phyloP scores from a whole-genome alignment of 2,888 invertebrate genomes.

The Diarsia dahlii region DNA sequence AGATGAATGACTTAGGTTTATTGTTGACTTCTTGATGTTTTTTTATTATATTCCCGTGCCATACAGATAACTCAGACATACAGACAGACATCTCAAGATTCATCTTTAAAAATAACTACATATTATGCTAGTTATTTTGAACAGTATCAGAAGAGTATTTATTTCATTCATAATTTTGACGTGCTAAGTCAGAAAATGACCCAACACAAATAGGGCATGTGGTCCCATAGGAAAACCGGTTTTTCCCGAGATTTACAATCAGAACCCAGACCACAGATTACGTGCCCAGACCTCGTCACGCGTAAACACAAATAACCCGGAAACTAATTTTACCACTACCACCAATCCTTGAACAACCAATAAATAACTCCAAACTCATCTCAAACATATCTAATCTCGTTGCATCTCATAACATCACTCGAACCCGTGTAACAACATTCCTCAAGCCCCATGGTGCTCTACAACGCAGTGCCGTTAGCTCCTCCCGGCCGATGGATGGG shows the following conservation, averaged over 20 bases:
- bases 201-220: too few species aligned
- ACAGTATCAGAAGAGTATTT: background rate
- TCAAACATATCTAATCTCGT: conserved; percentile 33
- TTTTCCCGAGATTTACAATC: too few species aligned
- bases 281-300: too few species aligned
- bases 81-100: background rate
- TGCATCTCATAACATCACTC: conserved; percentile 40
- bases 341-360: background rate
- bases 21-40: background rate
- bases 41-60: background rate
- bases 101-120: background rate
- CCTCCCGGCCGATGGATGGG: conserved; percentile 66
- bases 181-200: background rate
- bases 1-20: background rate
- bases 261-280: too few species aligned
- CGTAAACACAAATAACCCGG: conserved; percentile 5
- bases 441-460: conserved; percentile 65
- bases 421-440: conserved; percentile 72
- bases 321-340: background rate
- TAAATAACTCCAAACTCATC: conserved; percentile 22
- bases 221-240: too few species aligned
- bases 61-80: background rate
- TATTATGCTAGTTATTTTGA: background rate
- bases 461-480: conserved; percentile 66
- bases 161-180: background rate